Evolutionary conservation across 2,113 vertebrate species (phyloP).

Genomic region (Nicator chloris): DNA sequence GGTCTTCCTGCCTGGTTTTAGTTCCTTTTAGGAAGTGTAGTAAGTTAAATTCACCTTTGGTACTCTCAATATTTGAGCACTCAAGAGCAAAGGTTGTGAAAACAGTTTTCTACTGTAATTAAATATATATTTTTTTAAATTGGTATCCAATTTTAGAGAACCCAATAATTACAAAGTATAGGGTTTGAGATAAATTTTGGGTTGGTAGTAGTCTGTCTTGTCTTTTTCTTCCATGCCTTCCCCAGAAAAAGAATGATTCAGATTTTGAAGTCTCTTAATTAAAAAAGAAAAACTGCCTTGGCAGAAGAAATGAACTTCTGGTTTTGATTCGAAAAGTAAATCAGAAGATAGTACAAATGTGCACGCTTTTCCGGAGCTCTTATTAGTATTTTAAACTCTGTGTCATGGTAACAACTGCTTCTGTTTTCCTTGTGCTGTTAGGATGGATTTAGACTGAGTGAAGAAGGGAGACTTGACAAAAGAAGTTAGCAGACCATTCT

Average conservation of each 20-base stretch:
- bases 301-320: background rate
- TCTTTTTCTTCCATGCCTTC: background rate
- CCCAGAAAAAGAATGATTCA: background rate
- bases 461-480: constrained; percentile 11
- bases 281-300: background rate
- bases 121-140: background rate
- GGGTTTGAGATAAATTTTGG: background rate
- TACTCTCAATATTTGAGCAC: background rate
- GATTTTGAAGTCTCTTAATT: background rate
- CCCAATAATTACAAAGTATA: background rate
- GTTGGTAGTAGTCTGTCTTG: background rate
- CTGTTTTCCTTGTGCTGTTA: background rate
- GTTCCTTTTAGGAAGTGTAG: background rate
- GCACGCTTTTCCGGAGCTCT: background rate
- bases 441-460: background rate
- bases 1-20: background rate
- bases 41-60: background rate
- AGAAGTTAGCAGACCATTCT: background rate
- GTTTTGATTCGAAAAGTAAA: background rate
- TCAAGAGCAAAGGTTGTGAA: background rate
- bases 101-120: background rate
- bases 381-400: background rate
- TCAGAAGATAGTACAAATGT: background rate
- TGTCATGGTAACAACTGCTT: background rate
- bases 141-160: background rate